Evolutionary conservation across 2,888 invertebrate species (phyloP), one percentile per base, ranked within the genome.

Genomic region (Carcina quercana): DNA sequence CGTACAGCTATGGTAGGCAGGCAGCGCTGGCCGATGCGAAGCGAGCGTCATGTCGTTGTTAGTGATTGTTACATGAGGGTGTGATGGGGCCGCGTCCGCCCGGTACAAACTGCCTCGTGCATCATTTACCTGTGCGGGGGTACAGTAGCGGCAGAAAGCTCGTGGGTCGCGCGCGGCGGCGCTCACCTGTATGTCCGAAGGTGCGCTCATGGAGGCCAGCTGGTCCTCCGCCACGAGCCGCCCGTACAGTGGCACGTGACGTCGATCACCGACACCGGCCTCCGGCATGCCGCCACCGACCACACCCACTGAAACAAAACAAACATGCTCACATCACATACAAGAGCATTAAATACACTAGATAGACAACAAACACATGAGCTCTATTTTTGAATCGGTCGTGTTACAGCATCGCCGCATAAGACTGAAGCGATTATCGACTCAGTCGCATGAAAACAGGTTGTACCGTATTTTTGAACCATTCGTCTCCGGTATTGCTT

Each of bases 201-300:
- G 87, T 68, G 83, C 85, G 68, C 87, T 85, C 76, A 87, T 78
- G 53, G 80, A 66, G 52, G 87, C 86, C 64, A 94, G 87, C 75
- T 93, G 94, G 68, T 96, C 95, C 85, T 95, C 95, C 61, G 92
- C 92, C 61, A 95, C 95, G 85, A 96, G 88, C 64, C 95, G 89
- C 57, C 95, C 95, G 79, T 95, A 95, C 56, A 95, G 89, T 51
- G 95, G 94, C 62, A 89, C 91, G 75, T 92, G 91, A 68, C 91
- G 88, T 69, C 88, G 85, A 61, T 83, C 83, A 48, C 78, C 79
- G 37, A 72, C 70, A 40, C 76, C 74, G 46, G 74, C 64, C 53
- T 79, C 79, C 40, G 76, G 73, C 61, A 78, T 73, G 51, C 74
- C 73, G 47, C 78, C 83, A 53, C 78, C 80, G 42, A 78, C 80